Conservation (phyloP, 1,140 invertebrate genomes). For the Megathymus violae region DNA sequence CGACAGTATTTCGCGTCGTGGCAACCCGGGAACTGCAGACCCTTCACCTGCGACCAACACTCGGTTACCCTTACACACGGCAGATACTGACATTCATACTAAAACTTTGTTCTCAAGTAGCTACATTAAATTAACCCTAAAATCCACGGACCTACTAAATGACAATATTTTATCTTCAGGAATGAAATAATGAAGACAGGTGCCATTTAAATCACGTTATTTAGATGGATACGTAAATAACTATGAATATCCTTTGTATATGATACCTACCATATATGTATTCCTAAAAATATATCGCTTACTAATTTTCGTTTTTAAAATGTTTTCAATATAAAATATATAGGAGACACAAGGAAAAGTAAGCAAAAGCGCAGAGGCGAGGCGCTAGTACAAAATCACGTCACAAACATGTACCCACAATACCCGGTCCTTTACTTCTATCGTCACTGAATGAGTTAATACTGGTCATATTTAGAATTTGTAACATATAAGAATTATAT, state of each 20-base stretch:
- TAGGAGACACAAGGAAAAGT: conserved; percentile 38
- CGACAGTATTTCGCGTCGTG: conserved; percentile 97
- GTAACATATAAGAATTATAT: neutral
- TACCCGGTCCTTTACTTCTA: conserved; percentile 58
- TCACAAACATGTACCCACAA: conserved; percentile 60
- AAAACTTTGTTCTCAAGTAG: neutral
- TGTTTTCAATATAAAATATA: neutral
- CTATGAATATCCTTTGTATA: neutral
- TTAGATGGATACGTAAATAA: conserved; percentile 8
- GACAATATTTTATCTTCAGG: too few species aligned
- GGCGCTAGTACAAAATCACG: conserved; percentile 57
- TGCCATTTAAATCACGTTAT: conserved; percentile 16
- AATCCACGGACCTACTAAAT: neutral
- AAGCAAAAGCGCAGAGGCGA: conserved; percentile 68
- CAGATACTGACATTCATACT: conserved; percentile 42
- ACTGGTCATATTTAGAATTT: neutral
- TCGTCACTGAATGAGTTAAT: conserved; percentile 54
- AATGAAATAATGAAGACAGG: neutral
- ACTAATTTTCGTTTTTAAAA: neutral
- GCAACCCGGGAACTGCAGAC: conserved; percentile 96
- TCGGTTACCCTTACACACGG: conserved; percentile 57
- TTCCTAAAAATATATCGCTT: too few species aligned
- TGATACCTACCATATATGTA: too few species aligned
- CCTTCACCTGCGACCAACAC: conserved; percentile 92
- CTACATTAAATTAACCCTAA: neutral